A percentile compares a stretch with the other conserved stretches of the same genome.
These are phyloP conservation scores for Erythrolamprus reginae DNA, from an alignment of 2,113 vertebrate genomes.

Conservation along the genomic window DNA sequence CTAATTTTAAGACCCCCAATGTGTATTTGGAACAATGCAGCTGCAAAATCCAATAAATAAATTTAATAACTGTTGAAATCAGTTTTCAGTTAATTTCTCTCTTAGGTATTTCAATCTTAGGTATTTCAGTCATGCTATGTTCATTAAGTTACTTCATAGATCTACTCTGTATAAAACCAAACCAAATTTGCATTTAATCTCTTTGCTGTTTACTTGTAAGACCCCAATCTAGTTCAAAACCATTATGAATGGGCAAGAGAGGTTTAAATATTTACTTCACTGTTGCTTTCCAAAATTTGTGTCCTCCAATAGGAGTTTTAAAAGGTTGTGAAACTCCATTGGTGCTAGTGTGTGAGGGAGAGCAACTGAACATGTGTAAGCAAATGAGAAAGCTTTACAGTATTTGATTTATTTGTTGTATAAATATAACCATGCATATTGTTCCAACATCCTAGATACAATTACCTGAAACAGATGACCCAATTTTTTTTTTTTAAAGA, in stretches of 20 bases:
- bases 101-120: background rate
- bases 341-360: background rate
- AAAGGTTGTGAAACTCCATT: background rate
- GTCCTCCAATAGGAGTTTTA: background rate
- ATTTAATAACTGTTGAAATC: background rate
- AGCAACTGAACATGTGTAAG: background rate
- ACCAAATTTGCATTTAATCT: background rate
- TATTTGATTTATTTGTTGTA: background rate
- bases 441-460: constrained; percentile 17
- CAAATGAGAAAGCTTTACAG: background rate
- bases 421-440: background rate
- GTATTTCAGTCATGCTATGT: background rate
- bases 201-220: background rate
- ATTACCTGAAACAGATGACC: background rate
- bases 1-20: background rate
- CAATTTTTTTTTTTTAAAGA: background rate
- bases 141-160: background rate
- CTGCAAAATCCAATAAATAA: background rate
- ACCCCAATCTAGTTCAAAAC: background rate
- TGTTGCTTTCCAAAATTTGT: background rate
- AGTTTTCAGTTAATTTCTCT: background rate
- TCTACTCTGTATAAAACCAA: background rate
- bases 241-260: background rate
- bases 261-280: background rate
- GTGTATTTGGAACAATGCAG: background rate